These are phyloP conservation scores for Spilogale gracilis DNA, from an alignment of 2,113 vertebrate genomes.

Conservation along the genomic window DNA sequence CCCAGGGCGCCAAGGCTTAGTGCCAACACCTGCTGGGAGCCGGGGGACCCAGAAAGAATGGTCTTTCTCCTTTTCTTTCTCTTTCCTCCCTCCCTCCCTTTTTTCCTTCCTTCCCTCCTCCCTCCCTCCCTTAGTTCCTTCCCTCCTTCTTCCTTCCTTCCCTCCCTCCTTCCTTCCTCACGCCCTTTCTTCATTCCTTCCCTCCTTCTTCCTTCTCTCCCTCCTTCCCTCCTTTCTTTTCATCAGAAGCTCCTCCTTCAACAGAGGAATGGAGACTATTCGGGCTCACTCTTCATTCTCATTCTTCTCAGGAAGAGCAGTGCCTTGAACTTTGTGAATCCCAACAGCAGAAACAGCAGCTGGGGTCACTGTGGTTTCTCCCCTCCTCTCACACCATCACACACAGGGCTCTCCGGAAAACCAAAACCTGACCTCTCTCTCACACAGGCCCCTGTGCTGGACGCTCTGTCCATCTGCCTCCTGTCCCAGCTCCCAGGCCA, in stretches of 20 bases:
- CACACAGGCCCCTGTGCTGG: not conserved
- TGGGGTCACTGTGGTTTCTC: fast-evolving
- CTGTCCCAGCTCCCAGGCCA: not conserved
- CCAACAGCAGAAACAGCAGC: not conserved
- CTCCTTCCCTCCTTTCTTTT: too few species aligned
- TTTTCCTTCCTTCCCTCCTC: too few species aligned
- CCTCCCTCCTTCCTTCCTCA: not conserved
- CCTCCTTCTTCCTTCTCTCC: too few species aligned
- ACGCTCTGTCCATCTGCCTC: not conserved
- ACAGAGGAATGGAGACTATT: not conserved
- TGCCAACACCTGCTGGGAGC: not conserved
- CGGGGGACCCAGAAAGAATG: not conserved
- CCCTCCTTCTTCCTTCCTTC: fast-evolving
- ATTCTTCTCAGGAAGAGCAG: too few species aligned
- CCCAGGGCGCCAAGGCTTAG: not conserved
- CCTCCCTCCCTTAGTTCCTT: too few species aligned
- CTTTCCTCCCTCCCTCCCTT: too few species aligned
- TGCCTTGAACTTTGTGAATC: not conserved
- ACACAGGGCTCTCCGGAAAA: not conserved
- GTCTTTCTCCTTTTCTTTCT: not conserved
- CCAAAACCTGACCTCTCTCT: not conserved
- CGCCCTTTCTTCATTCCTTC: fast-evolving
- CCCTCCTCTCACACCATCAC: fast-evolving
- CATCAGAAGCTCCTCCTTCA: not conserved
- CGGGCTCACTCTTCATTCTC: not conserved